Evolutionary conservation across 2,888 invertebrate species (phyloP), one percentile per base, ranked within the genome.

Genomic region (Andrena flavipes): DNA sequence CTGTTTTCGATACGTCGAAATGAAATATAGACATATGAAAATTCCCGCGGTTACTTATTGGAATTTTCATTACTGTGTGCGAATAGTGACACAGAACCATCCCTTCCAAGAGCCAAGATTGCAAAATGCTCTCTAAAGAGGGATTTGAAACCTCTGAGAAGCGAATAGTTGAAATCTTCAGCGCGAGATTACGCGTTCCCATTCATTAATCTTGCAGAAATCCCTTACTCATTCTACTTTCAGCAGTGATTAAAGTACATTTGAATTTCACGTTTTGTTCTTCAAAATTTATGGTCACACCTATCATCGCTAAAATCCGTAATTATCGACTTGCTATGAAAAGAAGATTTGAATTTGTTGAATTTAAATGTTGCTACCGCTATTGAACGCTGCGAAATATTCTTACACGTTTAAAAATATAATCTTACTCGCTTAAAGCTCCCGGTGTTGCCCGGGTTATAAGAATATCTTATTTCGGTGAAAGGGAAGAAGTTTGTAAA

Each of bases 151-250:
- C 23, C 35, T 35, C 33, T 20, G 16, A 7, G 35, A 69, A 33
- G 26, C 35, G 26, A 69, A 20, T 8, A 30, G 23, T 30, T 72
- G 35, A 62, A 62, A 64, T 51, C 49, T 23, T 51, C 26, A 60
- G 23, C 63, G 35, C 26, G 29, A 60, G 60, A 60, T 60, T 60
- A 60, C 29, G 13, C 29, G 60, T 26, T 29, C 26, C 56, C 23
- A 54, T 51, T 42, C 42, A 23, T 64, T 64, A 64, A 42, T 64
- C 16, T 64, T 64, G 16, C 42, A 64, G n/a, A 16, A 64, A 64
- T 7, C 30, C 42, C 42, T 42, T 23, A 63, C 30, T 16, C 64
- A 35, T 42, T 63, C 42, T 26, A 16, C 13, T 64, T 64, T 23
- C 26, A 64, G 35, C 42, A 13, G 23, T 35, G 13, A 20, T 42